Base-by-base conservation (phyloP, 2,797 vertebrate species). In the Mormyrus hasselquistii region DNA sequence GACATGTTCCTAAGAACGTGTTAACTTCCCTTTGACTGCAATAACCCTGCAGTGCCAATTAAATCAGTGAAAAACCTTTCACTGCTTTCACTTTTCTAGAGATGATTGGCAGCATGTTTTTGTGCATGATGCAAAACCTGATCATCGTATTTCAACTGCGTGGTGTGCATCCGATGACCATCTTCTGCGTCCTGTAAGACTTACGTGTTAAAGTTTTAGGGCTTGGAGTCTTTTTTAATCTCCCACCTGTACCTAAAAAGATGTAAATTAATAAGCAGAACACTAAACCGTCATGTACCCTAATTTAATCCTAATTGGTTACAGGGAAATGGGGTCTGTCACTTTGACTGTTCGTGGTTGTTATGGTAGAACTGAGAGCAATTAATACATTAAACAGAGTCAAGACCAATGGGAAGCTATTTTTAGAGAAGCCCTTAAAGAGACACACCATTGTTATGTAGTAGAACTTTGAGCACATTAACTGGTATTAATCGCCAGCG, bases 271-370 rank as follows among this genome's bases (percentile, higher is more conserved):
- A 88, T 69, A 89, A 82, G 62, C 86, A 90, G 83, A 88, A 57
- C 49, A 44, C 38, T 79, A 55, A 65, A 4, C 65, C 34, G 73
- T 90, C 79, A 89, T 79, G 83, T 86, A 86, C 84, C 14, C n/a
- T 90, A 89, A 91, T 91, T 90, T 50, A 90, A 90, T 91, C 83
- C 86, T 55, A 41, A 88, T 89, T 83, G 19, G 73, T 88, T 84
- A 41, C 38, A n/a, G 73, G 41, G 73, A 79, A 86, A 89, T 82
- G 44, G 86, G 88, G 59, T 59, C 52, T 76, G 52, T 73, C 76
- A 53, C 76, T 87, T 83, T 91, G 89, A 90, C 91, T 92, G 89
- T 92, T 92, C 89, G 85, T 90, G 49, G 90, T 88, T 82, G 87
- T 90, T 90, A 92, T 90, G 89, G 89, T 88, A 88, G 89, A 86